phyloP scores from a whole-genome alignment of 1,140 invertebrate genomes.

The Tetraneura akinire region DNA sequence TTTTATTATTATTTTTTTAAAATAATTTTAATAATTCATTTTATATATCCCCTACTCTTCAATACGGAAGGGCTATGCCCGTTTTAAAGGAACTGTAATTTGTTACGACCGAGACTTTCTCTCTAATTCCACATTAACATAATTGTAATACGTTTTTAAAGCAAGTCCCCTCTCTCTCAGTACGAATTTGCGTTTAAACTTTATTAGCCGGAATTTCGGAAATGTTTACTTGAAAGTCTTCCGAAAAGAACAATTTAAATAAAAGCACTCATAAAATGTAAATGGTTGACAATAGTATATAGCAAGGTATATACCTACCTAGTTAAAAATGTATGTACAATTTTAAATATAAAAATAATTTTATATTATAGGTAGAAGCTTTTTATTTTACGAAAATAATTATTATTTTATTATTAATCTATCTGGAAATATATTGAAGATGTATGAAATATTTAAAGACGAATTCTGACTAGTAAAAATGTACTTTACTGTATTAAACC shows the following conservation, averaged over 20 bases:
- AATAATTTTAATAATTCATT: conserved; percentile 48
- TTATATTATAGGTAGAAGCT: too few relatives aligned
- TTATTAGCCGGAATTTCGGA: conserved; percentile 42
- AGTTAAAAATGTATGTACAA: conserved; percentile 31
- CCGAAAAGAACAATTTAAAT: conserved; percentile 47
- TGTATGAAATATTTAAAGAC: too few relatives aligned
- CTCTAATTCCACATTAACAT: conserved; percentile 51
- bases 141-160: conserved; percentile 51
- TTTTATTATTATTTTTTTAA: conserved; percentile 1
- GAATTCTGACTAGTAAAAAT: too few relatives aligned
- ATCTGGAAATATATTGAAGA: too few relatives aligned
- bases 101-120: conserved; percentile 48
- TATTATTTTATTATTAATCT: too few relatives aligned
- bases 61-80: neutral
- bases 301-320: too few relatives aligned
- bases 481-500: too few relatives aligned
- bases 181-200: conserved; percentile 47
- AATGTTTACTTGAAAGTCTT: conserved; percentile 45
- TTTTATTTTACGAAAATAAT: too few relatives aligned
- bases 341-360: conserved; percentile 38
- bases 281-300: conserved; percentile 34
- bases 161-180: neutral
- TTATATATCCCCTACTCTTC: neutral
- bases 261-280: conserved; percentile 48
- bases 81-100: conserved; percentile 46